A percentile compares a stretch with the other conserved stretches of the same genome.
These are phyloP conservation scores for Sitophilus oryzae DNA, from an alignment of 1,140 invertebrate species.

Conservation along the genomic window DNA sequence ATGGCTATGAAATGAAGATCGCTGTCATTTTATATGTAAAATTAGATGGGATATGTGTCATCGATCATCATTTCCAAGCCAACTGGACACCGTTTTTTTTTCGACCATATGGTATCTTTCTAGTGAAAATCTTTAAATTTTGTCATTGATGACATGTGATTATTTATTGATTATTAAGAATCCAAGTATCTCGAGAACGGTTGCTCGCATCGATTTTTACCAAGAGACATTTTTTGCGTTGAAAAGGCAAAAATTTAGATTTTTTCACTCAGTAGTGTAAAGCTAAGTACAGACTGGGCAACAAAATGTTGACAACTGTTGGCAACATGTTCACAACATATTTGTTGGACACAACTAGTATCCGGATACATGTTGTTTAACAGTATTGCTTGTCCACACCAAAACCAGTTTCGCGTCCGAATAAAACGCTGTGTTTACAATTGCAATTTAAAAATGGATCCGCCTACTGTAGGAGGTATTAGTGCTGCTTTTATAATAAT, in stretches of 20 bases:
- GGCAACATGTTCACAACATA: no score
- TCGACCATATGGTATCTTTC: not conserved
- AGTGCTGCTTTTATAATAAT: conserved; percentile 1
- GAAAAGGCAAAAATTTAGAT: no score
- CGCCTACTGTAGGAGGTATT: not conserved
- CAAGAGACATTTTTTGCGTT: not conserved
- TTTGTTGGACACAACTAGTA: not conserved
- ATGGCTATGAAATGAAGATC: no score
- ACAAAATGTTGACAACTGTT: conserved; percentile 2
- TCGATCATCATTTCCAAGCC: not conserved
- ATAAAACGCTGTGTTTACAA: not conserved
- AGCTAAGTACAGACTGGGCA: not conserved
- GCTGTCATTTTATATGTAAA: no score
- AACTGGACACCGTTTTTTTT: no score
- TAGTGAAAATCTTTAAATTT: not conserved
- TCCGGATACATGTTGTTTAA: not conserved
- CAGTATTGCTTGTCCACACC: not conserved
- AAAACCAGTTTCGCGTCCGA: not conserved
- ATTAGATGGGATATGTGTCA: not conserved
- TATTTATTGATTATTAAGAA: not conserved
- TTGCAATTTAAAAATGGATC: not conserved
- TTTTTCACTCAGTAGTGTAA: no score
- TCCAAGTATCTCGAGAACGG: not conserved
- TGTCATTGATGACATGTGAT: no score
- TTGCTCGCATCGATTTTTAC: not conserved